phyloP scores from a whole-genome alignment of 37 sponge, comb jelly and placozoan species.

The Agelas oroides region DNA sequence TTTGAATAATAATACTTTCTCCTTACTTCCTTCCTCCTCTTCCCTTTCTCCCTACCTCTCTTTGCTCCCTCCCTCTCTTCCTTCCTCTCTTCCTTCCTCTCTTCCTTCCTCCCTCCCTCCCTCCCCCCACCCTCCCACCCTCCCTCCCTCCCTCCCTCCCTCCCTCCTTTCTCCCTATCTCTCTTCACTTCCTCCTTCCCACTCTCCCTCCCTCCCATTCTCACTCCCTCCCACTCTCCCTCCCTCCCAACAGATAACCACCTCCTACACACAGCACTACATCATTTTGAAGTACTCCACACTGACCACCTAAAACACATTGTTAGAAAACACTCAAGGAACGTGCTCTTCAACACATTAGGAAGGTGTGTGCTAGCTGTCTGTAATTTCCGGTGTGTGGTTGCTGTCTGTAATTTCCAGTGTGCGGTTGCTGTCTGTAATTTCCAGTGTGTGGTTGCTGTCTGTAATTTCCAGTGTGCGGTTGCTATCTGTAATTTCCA shows the following conservation, averaged over 20 bases:
- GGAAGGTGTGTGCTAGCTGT: constrained; percentile 22
- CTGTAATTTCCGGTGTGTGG: too few relatives aligned
- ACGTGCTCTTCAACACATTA: constrained; percentile 19
- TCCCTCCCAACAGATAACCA: constrained; percentile 3
- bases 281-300: constrained; percentile 57
- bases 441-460: too few relatives aligned
- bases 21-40: too few relatives aligned
- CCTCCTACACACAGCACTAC: constrained; percentile 31
- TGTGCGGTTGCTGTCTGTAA: too few relatives aligned
- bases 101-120: not conserved
- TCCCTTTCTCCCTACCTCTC: too few relatives aligned
- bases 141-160: not conserved
- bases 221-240: not conserved
- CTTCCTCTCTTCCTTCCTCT: not conserved
- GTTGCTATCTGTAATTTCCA: too few relatives aligned
- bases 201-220: not conserved
- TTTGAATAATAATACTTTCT: too few relatives aligned
- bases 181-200: not conserved
- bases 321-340: not conserved
- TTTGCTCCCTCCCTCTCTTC: not conserved
- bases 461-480: too few relatives aligned
- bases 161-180: not conserved
- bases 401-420: too few relatives aligned
- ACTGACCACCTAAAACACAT: constrained; percentile 33
- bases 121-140: not conserved